These are phyloP conservation scores for Thereva unica DNA, from an alignment of 2,888 invertebrate genomes.

Conservation along the genomic window DNA sequence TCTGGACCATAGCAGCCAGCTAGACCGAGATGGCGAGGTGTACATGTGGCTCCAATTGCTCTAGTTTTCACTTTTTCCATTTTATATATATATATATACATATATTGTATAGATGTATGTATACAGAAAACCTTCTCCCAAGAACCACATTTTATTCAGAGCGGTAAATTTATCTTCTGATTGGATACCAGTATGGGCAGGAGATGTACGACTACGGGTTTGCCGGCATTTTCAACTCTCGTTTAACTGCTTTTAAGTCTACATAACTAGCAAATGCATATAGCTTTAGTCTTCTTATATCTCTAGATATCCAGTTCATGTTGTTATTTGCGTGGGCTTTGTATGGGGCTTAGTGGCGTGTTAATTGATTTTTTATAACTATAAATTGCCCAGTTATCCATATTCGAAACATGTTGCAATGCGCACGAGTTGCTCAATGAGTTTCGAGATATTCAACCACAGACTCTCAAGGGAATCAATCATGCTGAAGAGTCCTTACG, in stretches of 20 bases:
- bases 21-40: neutral
- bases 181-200: conserved; percentile 21
- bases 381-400: conserved; percentile 20
- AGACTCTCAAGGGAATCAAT: no score
- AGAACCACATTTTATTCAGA: conserved; percentile 29
- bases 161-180: conserved; percentile 27
- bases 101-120: no score
- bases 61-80: conserved; percentile 36
- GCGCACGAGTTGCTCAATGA: neutral
- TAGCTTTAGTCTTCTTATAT: no score
- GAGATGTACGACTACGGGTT: conserved; percentile 26
- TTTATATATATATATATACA: no score
- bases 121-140: conserved; percentile 2
- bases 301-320: neutral
- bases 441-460: no score
- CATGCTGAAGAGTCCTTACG: no score
- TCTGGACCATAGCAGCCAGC: conserved; percentile 8
- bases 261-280: neutral
- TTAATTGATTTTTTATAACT: conserved; percentile 18
- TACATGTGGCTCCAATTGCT: conserved; percentile 25
- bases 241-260: conserved; percentile 13
- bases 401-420: conserved; percentile 20
- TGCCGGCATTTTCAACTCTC: conserved; percentile 3
- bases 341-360: conserved; percentile 29
- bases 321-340: conserved; percentile 17